Evolutionary conservation across 2,888 invertebrate species (phyloP), one percentile per base, ranked within the genome.

Genomic region (Caenorhabditis drosophilae): DNA sequence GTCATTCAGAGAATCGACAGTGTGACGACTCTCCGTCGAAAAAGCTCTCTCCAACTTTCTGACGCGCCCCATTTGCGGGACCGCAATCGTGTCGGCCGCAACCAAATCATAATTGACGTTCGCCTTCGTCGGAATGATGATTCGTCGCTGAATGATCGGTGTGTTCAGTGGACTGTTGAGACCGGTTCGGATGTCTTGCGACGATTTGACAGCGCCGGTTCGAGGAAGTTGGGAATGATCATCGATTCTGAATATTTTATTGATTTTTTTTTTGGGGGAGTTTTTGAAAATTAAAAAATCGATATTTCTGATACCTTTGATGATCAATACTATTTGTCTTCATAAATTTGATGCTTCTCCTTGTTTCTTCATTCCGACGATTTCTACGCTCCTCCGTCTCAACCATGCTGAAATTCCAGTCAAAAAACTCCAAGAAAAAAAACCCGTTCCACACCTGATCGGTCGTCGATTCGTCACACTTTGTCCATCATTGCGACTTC

Each of bases 261-360:
- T 11, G n/a, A 6, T 18, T n/a, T 6, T 38, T 38, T 38, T 38
- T n/a, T 15, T 7, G 15, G 38, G 38, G 15, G 6, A 7, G 38
- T 38, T 16, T 38, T 38, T 11, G 38, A 38, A 31, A 31, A 31
- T 31, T n/a, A 36, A 36, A 12, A 36, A n/a, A 36, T n/a, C n/a
- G 4, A 12, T 4, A 12, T n/a, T 18, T 25, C 7, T 2, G 11
- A 16, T 46, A 31, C 27, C 31, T 27, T 3, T 12, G 42, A 42
- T 66, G 58, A 48, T 66, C 66, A 20, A 66, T 66, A 26, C 66
- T 66, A 34, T 66, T 66, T 0, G 59, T 66, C 38, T 66, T 66
- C 52, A 58, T 49, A 47, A 58, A 66, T 38, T 66, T 66, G n/a
- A 66, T 60, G 35, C 66, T 66, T 40, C 66, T 49, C 12, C 60